Conservation (phyloP, 2,797 vertebrate genomes). For the Myotis daubentonii region DNA sequence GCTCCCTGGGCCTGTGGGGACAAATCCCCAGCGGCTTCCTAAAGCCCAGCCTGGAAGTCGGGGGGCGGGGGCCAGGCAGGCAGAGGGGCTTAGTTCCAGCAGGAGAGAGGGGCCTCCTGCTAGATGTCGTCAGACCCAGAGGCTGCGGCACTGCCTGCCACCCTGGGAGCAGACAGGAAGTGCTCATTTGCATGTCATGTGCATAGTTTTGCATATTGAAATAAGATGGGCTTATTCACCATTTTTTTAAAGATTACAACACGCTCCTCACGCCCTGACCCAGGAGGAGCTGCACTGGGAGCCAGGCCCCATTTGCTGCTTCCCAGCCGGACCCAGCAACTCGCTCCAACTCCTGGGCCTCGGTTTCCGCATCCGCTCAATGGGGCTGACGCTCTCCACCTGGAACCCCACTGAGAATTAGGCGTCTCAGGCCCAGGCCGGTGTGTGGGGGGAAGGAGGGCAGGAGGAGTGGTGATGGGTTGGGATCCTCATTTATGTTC, state of each 20-base stretch:
- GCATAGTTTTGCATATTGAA: slow-evolving; percentile 71
- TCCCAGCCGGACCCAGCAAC: background rate
- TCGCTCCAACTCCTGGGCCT: background rate
- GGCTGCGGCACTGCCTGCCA: background rate
- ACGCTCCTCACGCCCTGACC: slow-evolving; percentile 28
- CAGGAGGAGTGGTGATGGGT: background rate
- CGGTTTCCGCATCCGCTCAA: slow-evolving; percentile 8
- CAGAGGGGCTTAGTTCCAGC: background rate
- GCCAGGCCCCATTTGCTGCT: background rate
- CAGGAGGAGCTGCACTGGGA: background rate
- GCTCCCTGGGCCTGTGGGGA: background rate
- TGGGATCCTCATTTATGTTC: background rate
- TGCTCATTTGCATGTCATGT: slow-evolving; percentile 56
- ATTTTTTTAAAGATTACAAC: slow-evolving; percentile 32
- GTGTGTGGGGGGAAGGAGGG: background rate
- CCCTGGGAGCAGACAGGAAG: slow-evolving; percentile 7
- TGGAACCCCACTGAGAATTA: background rate
- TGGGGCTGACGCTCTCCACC: background rate
- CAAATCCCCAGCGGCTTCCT: background rate
- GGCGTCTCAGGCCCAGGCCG: background rate
- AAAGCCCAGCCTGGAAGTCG: background rate
- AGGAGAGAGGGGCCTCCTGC: background rate
- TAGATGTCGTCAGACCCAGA: slow-evolving; percentile 28
- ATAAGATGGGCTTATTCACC: slow-evolving; percentile 64
- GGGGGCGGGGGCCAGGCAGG: background rate